Conservation (phyloP, 2,113 vertebrate species). For the Atractosteus spatula region DNA sequence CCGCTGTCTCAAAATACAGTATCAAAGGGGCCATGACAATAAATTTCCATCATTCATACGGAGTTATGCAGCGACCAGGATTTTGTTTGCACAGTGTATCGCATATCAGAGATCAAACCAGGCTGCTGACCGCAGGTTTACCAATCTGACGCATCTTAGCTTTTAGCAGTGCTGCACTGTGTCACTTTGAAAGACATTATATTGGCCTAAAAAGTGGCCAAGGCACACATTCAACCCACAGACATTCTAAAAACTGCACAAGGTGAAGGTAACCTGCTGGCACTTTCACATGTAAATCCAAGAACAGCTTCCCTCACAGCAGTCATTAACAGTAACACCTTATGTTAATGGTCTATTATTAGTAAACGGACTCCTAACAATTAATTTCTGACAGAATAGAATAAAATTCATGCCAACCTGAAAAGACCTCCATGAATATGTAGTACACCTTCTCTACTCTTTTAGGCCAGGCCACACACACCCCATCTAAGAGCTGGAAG, state of each 20-base stretch:
- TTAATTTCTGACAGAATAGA: background rate
- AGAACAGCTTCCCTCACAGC: background rate
- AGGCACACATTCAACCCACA: conserved; percentile 5
- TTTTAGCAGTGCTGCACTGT: conserved; percentile 20
- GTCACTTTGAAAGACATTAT: conserved; percentile 30
- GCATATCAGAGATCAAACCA: no score
- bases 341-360: conserved; percentile 13
- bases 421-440: conserved; percentile 3
- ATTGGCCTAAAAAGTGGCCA: background rate
- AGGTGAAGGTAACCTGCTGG: background rate
- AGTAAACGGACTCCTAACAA: background rate
- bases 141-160: conserved; percentile 9
- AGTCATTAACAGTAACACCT: conserved; percentile 9
- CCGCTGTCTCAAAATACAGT: no score
- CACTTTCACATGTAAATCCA: background rate
- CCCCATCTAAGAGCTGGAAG: no score
- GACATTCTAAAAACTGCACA: conserved; percentile 1
- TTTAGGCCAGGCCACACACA: no score
- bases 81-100: no score
- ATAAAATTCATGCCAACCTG: background rate
- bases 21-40: no score
- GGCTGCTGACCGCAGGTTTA: background rate
- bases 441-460: no score
- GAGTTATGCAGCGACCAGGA: no score
- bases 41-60: no score